Percentiles rank a stretch among this genome's conserved stretches.
phyloP scores from a whole-genome alignment of 2,888 invertebrate genomes.

The Salpingus planirostris region DNA sequence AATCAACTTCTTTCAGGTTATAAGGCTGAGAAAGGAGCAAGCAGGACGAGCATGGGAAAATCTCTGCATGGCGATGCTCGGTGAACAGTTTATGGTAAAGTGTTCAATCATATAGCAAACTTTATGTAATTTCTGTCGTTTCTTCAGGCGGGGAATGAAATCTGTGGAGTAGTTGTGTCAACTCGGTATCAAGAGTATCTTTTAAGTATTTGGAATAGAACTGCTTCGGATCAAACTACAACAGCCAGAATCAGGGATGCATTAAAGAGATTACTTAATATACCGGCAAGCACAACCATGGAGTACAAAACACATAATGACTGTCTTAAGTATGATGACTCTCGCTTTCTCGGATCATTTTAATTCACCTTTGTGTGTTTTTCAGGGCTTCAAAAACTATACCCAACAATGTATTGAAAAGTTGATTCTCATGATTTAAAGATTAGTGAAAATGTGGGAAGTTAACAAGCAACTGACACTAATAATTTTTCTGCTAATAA shows the following conservation, averaged over 20 bases:
- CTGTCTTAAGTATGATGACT: slow-evolving; percentile 61
- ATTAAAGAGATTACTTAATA: slow-evolving; percentile 85
- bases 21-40: slow-evolving; percentile 86
- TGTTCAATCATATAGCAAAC: not conserved
- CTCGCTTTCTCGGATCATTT: not conserved
- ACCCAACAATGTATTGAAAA: slow-evolving; percentile 34
- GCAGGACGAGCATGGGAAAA: slow-evolving; percentile 98
- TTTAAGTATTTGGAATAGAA: slow-evolving; percentile 95
- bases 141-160: slow-evolving; percentile 74
- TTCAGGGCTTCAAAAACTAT: slow-evolving; percentile 37
- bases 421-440: slow-evolving; percentile 29
- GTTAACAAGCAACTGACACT: too few species aligned
- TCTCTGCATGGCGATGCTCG: slow-evolving; percentile 94
- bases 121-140: too few species aligned
- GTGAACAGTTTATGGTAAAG: slow-evolving; percentile 90
- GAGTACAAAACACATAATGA: slow-evolving; percentile 86
- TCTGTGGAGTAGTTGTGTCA: slow-evolving; percentile 95
- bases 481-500: too few species aligned
- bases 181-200: slow-evolving; percentile 94
- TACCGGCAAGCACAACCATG: slow-evolving; percentile 85
- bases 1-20: slow-evolving; percentile 42
- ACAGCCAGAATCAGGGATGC: slow-evolving; percentile 92
- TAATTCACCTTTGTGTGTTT: slow-evolving; percentile 15
- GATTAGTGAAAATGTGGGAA: too few species aligned
- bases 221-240: slow-evolving; percentile 80